These are phyloP conservation scores for Lepeophtheirus salmonis DNA, from an alignment of 1,140 invertebrate species.

Conservation along the genomic window DNA sequence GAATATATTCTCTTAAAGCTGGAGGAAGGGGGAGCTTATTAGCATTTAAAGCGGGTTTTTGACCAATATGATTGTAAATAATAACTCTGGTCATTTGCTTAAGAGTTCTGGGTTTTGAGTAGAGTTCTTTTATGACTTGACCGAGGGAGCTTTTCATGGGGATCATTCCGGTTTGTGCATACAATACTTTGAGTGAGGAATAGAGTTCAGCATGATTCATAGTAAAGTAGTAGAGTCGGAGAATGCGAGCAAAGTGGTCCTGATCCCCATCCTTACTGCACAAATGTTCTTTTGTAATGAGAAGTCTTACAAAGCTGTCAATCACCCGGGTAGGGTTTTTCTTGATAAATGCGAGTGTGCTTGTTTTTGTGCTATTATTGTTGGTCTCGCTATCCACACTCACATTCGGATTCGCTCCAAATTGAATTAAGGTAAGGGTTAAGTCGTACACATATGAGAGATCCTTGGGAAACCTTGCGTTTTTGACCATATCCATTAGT, in stretches of 20 bases:
- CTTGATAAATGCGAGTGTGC: not conserved
- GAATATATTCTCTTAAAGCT: slow-evolving; percentile 44
- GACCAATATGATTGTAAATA: slow-evolving; percentile 40
- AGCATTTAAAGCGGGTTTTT: slow-evolving; percentile 40
- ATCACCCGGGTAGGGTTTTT: slow-evolving; percentile 25
- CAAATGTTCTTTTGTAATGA: slow-evolving; percentile 44
- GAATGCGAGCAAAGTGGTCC: slow-evolving; percentile 39
- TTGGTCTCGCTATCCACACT: slow-evolving; percentile 20
- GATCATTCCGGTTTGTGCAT: slow-evolving; percentile 43
- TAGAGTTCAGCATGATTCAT: slow-evolving; percentile 39
- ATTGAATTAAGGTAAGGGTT: slow-evolving; percentile 41
- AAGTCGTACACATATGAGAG: slow-evolving; percentile 47
- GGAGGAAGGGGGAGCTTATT: slow-evolving; percentile 44
- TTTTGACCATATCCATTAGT: slow-evolving; percentile 45
- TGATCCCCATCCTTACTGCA: slow-evolving; percentile 34
- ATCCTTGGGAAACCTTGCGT: slow-evolving; percentile 41
- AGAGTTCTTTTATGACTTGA: slow-evolving; percentile 37
- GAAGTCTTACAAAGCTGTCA: slow-evolving; percentile 45
- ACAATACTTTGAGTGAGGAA: slow-evolving; percentile 29
- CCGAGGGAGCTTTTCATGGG: slow-evolving; percentile 41
- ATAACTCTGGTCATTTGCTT: slow-evolving; percentile 43
- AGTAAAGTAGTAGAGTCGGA: slow-evolving; percentile 42
- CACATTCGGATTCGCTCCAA: slow-evolving; percentile 29
- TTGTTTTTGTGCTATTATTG: not conserved
- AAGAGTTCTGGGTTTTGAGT: slow-evolving; percentile 39